Evolutionary conservation across 2,888 invertebrate genomes (phyloP).

Genomic region (Allolobophora icterica): DNA sequence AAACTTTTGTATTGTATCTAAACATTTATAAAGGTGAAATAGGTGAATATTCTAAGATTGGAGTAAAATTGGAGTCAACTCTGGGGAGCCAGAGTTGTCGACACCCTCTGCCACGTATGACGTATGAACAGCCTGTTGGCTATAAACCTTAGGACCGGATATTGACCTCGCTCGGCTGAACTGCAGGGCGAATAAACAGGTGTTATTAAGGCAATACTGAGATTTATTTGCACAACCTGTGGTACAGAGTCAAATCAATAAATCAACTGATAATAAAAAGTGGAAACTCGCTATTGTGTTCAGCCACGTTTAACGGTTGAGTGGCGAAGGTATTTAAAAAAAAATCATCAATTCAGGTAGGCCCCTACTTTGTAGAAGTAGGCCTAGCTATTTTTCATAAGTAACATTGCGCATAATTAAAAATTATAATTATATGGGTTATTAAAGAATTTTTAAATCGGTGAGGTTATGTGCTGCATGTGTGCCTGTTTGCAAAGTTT

Average conservation of each 20-base stretch:
- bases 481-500: too few relatives aligned
- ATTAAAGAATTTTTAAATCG: too few relatives aligned
- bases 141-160: too few relatives aligned
- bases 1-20: too few relatives aligned
- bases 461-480: too few relatives aligned
- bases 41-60: neutral
- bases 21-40: too few relatives aligned
- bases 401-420: too few relatives aligned
- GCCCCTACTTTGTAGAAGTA: too few relatives aligned
- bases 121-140: neutral
- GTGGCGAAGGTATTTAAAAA: neutral
- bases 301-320: neutral
- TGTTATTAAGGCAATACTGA: neutral
- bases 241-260: neutral
- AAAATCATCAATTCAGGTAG: neutral
- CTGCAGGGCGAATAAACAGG: neutral
- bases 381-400: neutral
- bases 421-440: too few relatives aligned
- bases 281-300: neutral
- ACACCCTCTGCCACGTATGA: neutral
- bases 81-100: neutral
- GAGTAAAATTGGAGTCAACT: neutral
- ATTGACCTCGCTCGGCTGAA: too few relatives aligned
- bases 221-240: constrained; percentile 17
- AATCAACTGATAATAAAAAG: neutral